Base-by-base conservation (phyloP, 2,888 invertebrate species). In the Adela reaumurella region DNA sequence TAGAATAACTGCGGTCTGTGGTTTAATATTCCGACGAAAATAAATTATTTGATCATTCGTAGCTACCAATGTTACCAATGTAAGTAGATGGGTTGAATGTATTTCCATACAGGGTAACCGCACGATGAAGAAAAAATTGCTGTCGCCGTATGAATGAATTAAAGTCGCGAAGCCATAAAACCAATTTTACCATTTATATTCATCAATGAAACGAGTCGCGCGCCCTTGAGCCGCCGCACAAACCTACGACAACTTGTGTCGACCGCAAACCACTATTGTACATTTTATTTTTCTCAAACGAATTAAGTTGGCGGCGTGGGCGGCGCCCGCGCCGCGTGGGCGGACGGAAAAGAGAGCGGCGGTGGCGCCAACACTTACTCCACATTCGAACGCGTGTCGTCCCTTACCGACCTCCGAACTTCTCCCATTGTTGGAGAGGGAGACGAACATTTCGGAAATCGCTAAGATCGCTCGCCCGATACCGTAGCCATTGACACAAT, bases 281-380 rank as follows among this genome's bases (percentile, higher is more conserved):
- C 45, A n/a, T 18, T 14, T 46, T 49, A 49, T 49, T 49, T 46
- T 49, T 49, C 45, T 46, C 19, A 41, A 43, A 17, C 20, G 28
- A 65, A 62, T 65, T 67, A 70, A 71, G 70, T 66, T 62, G 62
- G 56, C 56, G 58, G 74, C 74, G 76, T 76, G 65, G 76, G 74
- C 63, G 65, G 69, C 66, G 64, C 63, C 59, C 58, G 63, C 59
- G 58, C 57, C 54, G 53, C 68, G 76, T 78, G 66, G 78, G 78
- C 74, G 77, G 76, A 68, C 78, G 77, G 78, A 78, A 78, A 77
- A 76, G 74, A 77, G 74, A 77, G 77, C 71, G 63, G 60, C 65
- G 63, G 61, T 60, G 61, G 63, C 62, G 59, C 59, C 76, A 50
- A 53, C 53, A 55, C 56, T 57, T 59, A 63, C 60, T 55, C 52